Evolutionary conservation across 2,113 vertebrate genomes (phyloP).

Genomic region (Peromyscus polionotus): DNA sequence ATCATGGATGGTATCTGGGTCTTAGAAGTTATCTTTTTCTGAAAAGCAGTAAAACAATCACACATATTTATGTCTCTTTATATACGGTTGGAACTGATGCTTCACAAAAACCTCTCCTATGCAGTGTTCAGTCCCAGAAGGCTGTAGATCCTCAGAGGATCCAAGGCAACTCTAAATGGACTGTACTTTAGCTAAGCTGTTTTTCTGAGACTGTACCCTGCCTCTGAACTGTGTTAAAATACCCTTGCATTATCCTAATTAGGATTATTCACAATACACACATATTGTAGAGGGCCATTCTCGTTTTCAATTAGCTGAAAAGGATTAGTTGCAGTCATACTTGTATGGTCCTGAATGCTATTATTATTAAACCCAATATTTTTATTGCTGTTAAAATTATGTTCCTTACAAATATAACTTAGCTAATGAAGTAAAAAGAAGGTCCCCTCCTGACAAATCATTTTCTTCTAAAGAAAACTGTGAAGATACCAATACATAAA

Average conservation of each 20-base stretch:
- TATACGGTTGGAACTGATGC: not conserved
- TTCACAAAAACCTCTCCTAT: conserved; percentile 53
- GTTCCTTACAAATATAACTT: conserved; percentile 82
- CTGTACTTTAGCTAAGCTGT: conserved; percentile 74
- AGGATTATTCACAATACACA: conserved; percentile 85
- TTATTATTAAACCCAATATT: conserved; percentile 86
- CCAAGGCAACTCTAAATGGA: conserved; percentile 79
- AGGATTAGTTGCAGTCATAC: conserved; percentile 84
- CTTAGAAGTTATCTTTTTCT: conserved; percentile 12
- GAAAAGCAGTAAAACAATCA: conserved; percentile 58
- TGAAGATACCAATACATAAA: conserved; percentile 84
- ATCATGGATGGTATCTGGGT: not conserved
- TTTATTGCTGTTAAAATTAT: conserved; percentile 85
- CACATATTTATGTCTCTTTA: conserved; percentile 70
- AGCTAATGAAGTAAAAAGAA: conserved; percentile 85
- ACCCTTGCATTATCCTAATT: conserved; percentile 86
- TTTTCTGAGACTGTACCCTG: conserved; percentile 78
- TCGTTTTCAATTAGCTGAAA: conserved; percentile 87
- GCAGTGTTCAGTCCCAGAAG: conserved; percentile 45
- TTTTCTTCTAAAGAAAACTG: conserved; percentile 67
- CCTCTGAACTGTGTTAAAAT: conserved; percentile 85
- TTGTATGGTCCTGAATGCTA: conserved; percentile 80
- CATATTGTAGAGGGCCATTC: conserved; percentile 82
- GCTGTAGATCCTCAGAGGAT: conserved; percentile 73
- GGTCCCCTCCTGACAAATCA: conserved; percentile 74